Percentiles rank a stretch among this genome's conserved stretches.
Conservation (phyloP, 2,113 vertebrate species). For the Vulpes ferrilata region DNA sequence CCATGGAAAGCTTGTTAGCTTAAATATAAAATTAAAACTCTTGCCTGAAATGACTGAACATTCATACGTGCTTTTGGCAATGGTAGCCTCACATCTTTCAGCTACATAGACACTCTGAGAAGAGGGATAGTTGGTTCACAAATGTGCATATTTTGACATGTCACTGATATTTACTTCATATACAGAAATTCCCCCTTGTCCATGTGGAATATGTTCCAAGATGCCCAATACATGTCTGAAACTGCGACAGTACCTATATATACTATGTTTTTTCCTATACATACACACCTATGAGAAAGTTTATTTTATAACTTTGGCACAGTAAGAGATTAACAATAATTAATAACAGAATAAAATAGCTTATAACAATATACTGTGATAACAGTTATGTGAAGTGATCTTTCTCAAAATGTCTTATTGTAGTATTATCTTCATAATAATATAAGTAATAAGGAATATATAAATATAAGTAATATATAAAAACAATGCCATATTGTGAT, state of each 20-base stretch:
- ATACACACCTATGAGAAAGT: neutral
- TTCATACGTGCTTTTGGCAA: neutral
- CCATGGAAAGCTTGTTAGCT: neutral
- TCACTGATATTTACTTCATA: neutral
- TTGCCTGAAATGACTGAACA: neutral
- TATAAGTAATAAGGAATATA: neutral
- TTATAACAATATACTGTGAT: neutral
- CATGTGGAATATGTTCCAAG: neutral
- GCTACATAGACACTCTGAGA: neutral
- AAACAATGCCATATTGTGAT: neutral
- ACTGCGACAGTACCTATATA: neutral
- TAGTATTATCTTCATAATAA: neutral
- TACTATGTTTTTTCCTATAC: neutral
- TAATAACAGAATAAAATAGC: neutral
- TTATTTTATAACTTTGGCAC: neutral
- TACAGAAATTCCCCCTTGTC: neutral
- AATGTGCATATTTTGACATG: neutral
- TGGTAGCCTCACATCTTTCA: neutral
- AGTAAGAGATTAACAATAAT: neutral
- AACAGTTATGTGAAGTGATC: neutral
- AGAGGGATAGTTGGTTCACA: neutral
- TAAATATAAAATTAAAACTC: neutral
- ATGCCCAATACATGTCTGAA: neutral
- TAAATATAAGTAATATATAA: neutral
- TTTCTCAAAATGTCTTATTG: neutral